Percentiles rank a stretch among this genome's conserved stretches.
These are phyloP conservation scores for Saimiri boliviensis DNA, from an alignment of 2,113 vertebrate species.

Conservation along the genomic window DNA sequence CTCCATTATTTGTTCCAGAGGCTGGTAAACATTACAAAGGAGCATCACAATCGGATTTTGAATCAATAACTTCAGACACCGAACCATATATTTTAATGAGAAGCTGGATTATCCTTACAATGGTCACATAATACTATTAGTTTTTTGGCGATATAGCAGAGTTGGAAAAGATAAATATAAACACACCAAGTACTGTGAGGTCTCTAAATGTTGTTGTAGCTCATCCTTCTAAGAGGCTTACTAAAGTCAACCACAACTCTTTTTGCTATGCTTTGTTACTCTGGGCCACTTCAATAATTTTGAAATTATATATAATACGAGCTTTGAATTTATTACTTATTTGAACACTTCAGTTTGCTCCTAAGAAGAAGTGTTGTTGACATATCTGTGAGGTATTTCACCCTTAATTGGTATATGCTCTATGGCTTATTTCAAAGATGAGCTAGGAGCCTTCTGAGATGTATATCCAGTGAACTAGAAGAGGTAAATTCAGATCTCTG, in stretches of 20 bases:
- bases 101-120: constrained; percentile 14
- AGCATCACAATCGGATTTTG: constrained; percentile 18
- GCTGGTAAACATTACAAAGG: constrained; percentile 37
- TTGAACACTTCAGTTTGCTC: not conserved
- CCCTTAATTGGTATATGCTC: not conserved
- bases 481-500: not conserved
- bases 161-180: constrained; percentile 42
- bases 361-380: not conserved
- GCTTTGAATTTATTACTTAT: not conserved
- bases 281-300: not conserved
- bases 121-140: constrained; percentile 25
- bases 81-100: constrained; percentile 38
- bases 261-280: not conserved
- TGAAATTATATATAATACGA: not conserved
- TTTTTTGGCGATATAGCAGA: constrained; percentile 28
- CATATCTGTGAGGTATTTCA: not conserved
- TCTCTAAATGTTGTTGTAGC: not conserved
- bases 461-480: not conserved
- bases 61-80: constrained; percentile 22
- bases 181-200: not conserved
- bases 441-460: not conserved
- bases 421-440: not conserved
- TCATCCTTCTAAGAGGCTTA: not conserved
- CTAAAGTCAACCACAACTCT: not conserved
- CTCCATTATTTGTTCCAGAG: constrained; percentile 34